phyloP scores from a whole-genome alignment of 1,140 invertebrate species.

The Hycleus cichorii region DNA sequence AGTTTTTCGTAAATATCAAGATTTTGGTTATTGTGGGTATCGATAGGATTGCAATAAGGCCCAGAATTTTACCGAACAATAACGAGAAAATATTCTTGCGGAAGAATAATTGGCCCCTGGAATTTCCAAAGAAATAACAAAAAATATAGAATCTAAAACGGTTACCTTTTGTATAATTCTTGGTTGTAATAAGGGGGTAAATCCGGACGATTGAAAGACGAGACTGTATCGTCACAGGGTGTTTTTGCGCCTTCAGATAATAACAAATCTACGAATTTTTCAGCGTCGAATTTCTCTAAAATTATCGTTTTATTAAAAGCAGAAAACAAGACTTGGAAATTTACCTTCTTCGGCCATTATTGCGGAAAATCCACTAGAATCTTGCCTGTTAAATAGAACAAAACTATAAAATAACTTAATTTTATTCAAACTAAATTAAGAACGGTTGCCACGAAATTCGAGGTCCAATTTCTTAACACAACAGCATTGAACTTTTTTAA shows the following conservation, averaged over 20 bases:
- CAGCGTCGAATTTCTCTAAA: conserved; percentile 7
- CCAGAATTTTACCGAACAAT: conserved; percentile 51
- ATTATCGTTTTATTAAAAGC: background rate
- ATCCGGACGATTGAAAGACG: conserved; percentile 10
- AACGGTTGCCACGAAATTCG: too few species aligned
- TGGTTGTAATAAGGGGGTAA: conserved; percentile 51
- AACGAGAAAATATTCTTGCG: conserved; percentile 52
- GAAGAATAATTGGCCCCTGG: conserved; percentile 52
- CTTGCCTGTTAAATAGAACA: too few species aligned
- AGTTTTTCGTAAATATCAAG: conserved; percentile 57
- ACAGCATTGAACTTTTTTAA: too few species aligned
- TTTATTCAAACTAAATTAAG: too few species aligned
- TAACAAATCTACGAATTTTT: conserved; percentile 25
- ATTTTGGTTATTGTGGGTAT: conserved; percentile 56
- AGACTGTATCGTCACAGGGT: conserved; percentile 25
- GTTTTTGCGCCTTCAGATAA: conserved; percentile 18
- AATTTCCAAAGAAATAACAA: background rate
- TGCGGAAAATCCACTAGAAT: too few species aligned
- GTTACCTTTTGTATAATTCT: conserved; percentile 48
- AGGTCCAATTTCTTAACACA: too few species aligned
- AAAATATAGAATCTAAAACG: background rate
- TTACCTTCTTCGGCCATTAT: too few species aligned
- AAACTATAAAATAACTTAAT: too few species aligned
- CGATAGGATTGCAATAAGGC: conserved; percentile 54
- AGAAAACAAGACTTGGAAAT: background rate